Percentiles rank a stretch among this genome's conserved stretches.
Evolutionary conservation across 2,888 invertebrate genomes (phyloP).

Genomic region (Drosophila testacea): DNA sequence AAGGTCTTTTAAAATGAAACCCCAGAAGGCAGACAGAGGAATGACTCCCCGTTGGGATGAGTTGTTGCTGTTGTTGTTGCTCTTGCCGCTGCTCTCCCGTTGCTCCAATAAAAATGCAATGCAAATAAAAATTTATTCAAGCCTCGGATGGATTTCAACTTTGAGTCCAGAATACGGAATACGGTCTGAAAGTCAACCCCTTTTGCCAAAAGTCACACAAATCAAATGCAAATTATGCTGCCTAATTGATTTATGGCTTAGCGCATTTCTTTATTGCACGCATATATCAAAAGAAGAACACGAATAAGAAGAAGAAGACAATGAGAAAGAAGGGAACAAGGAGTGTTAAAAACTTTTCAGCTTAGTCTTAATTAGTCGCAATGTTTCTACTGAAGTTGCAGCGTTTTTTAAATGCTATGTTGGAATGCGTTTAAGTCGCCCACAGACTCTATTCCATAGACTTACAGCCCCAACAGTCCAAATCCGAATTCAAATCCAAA

Average conservation of each 20-base stretch:
- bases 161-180: slow-evolving; percentile 5
- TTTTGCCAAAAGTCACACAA: slow-evolving; percentile 62
- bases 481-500: slow-evolving; percentile 48
- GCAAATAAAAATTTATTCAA: slow-evolving; percentile 62
- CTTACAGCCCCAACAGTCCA: background rate
- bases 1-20: slow-evolving; percentile 56
- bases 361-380: slow-evolving; percentile 73
- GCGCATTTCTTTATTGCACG: slow-evolving; percentile 61
- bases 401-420: slow-evolving; percentile 2
- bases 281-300: slow-evolving; percentile 46
- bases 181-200: slow-evolving; percentile 17
- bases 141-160: slow-evolving; percentile 35
- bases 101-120: slow-evolving; percentile 63
- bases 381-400: slow-evolving; percentile 17
- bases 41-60: slow-evolving; percentile 62
- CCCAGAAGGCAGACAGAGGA: slow-evolving; percentile 36
- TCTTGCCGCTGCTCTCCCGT: slow-evolving; percentile 39
- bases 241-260: slow-evolving; percentile 75
- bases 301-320: background rate
- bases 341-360: slow-evolving; percentile 62
- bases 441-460: slow-evolving; percentile 6
- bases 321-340: background rate
- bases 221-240: slow-evolving; percentile 80
- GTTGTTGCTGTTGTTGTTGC: slow-evolving; percentile 19
- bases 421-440: slow-evolving; percentile 33